phyloP scores from a whole-genome alignment of 2,888 invertebrate species.

The Melanchra persicariae region DNA sequence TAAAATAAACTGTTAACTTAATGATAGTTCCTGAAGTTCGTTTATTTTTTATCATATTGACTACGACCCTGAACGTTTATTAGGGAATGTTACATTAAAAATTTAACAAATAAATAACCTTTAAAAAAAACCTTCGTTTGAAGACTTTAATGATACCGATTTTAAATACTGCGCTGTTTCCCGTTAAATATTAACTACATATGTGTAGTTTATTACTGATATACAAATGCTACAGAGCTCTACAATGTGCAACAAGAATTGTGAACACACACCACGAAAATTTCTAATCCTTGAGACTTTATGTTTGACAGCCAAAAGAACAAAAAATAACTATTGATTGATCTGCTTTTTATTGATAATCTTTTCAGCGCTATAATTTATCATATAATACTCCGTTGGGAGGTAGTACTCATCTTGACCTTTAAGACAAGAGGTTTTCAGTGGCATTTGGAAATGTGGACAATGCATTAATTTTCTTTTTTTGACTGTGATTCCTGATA shows the following conservation, averaged over 20 bases:
- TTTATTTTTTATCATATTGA: neutral
- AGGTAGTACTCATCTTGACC: slow-evolving; percentile 22
- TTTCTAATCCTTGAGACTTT: neutral
- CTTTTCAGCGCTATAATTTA: slow-evolving; percentile 1
- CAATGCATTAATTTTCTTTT: slow-evolving; percentile 93
- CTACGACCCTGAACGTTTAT: slow-evolving; percentile 14
- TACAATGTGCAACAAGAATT: slow-evolving; percentile 12
- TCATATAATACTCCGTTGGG: neutral
- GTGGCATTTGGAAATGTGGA: slow-evolving; percentile 83
- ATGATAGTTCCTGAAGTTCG: neutral
- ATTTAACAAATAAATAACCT: neutral
- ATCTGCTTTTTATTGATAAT: neutral
- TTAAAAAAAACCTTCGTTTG: too few species aligned
- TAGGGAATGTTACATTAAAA: slow-evolving; percentile 34
- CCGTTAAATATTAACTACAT: neutral
- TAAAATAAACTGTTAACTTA: neutral
- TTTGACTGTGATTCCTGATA: slow-evolving; percentile 95
- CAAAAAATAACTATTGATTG: neutral
- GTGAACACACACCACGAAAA: neutral
- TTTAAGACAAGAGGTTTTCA: slow-evolving; percentile 41
- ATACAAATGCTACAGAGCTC: neutral
- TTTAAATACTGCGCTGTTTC: neutral
- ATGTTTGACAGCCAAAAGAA: neutral
- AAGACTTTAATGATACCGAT: neutral
- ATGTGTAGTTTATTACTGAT: neutral